phyloP scores from a whole-genome alignment of 2,113 vertebrate genomes.

The Ovis aries region ARS-UI_Ramb_v3.0 NC_056057.1:115541001-115541500 shows the following conservation, averaged over 20 bases:
- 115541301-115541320: not conserved
- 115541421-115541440: not conserved
- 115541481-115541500: not conserved
- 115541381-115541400: too few species aligned
- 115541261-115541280: not conserved
- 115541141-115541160: not conserved
- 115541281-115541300: not conserved
- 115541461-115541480: not conserved
- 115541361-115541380: not conserved
- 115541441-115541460: not conserved
- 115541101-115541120: not conserved
- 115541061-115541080: not conserved
- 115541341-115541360: not conserved
- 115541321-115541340: not conserved
- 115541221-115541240: not conserved
- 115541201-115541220: not conserved
- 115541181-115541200: not conserved
- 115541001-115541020: not conserved
- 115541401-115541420: fast-evolving
- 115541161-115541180: not conserved
- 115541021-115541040: not conserved
- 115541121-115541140: not conserved
- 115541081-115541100: not conserved
- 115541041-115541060: too few species aligned
- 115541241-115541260: not conserved